Evolutionary conservation across 1,140 invertebrate species (phyloP), one percentile per base, ranked within the genome.

Genomic region (Pteromalus puparum): DNA sequence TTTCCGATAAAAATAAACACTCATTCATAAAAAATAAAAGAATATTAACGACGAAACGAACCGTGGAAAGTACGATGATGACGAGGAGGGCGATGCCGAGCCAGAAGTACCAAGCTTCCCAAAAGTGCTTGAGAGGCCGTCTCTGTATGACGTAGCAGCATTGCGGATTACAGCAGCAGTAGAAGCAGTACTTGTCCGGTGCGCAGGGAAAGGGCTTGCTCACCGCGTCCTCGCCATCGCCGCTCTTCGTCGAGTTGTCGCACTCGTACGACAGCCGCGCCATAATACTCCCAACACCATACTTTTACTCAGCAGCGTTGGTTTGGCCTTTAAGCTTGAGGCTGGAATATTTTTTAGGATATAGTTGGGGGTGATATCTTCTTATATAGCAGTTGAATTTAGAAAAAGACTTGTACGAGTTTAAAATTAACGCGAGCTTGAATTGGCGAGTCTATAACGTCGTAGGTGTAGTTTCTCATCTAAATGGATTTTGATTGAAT

Each of bases 41-140:
- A 2, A 42, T 38, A 18, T 18, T 7, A 26, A 26, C 0, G 21
- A 65, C 15, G 10, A 21, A 79, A 81, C 88, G 89, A 68, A 91
- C 91, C 84, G 89, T 91, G 70, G 87, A 90, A 18, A 91, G 81
- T 28, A 91, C 77, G 85, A 91, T 90, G 80, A 91, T 87, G 86
- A 88, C 73, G 48, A 91, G 86, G 13, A 91, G 87, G 21, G 87
- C 90, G 85, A 91, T 70, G 38, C 91, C 90, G 2, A 92, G 86
- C 91, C 91, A 91, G 80, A 91, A 91, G 83, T 92, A 92, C 91
- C 91, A 92, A 38, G 88, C 87, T 82, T 92, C 91, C 90, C 90
- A 92, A 65, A 91, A 86, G 38, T 91, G 89, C 85, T 90, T 90
- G 48, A 88, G 87, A 65, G 91, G 87, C 80, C 87, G 89, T 79